phyloP scores from a whole-genome alignment of 37 sponge, comb jelly and placozoan species.

The Cliona cf. orientalis region DNA sequence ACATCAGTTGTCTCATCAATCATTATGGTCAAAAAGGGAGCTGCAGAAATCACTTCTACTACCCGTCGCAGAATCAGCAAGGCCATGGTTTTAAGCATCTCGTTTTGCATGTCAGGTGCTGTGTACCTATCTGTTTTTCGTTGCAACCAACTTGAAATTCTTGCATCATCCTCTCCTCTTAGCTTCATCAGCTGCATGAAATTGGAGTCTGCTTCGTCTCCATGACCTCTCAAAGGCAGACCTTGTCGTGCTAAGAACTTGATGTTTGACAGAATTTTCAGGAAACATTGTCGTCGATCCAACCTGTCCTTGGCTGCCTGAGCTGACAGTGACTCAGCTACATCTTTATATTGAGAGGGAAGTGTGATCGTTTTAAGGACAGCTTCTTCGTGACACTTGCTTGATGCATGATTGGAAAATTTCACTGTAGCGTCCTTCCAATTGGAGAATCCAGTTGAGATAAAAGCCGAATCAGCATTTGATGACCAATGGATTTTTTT shows the following conservation, averaged over 20 bases:
- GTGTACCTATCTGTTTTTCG: conserved; percentile 54
- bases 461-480: conserved; percentile 39
- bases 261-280: conserved; percentile 11
- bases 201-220: conserved; percentile 37
- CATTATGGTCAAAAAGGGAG: conserved; percentile 49
- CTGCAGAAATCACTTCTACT: conserved; percentile 9
- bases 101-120: conserved; percentile 56
- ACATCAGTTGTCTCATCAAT: conserved; percentile 60
- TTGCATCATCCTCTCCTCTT: conserved; percentile 45
- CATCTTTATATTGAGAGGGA: conserved; percentile 17
- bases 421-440: conserved; percentile 46
- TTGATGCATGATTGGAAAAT: not conserved
- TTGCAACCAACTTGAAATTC: conserved; percentile 31
- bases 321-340: conserved; percentile 18
- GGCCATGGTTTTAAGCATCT: conserved; percentile 58
- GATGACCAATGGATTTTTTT: conserved; percentile 27
- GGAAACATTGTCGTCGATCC: conserved; percentile 22
- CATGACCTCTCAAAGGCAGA: conserved; percentile 35
- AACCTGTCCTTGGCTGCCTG: conserved; percentile 13
- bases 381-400: conserved; percentile 31
- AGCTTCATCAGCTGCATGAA: conserved; percentile 55
- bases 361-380: conserved; percentile 21
- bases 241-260: conserved; percentile 25
- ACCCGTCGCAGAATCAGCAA: conserved; percentile 31
- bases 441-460: conserved; percentile 11